Base-by-base conservation (phyloP, 2,113 vertebrate genomes). In the Axis porcinus region DNA sequence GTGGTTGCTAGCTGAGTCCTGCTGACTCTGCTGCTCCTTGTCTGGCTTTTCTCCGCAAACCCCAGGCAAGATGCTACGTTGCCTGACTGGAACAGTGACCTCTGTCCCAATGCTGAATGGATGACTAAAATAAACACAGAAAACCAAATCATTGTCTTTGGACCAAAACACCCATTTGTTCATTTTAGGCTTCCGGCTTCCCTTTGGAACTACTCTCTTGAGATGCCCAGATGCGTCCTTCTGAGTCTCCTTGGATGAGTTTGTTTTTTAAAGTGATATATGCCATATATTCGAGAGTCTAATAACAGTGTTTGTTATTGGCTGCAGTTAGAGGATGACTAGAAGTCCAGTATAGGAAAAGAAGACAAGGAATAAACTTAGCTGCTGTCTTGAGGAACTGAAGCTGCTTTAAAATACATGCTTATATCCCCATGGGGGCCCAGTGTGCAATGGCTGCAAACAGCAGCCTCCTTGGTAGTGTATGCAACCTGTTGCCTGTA, bases 161-260 rank as follows among this genome's bases (percentile, higher is more conserved):
- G 76, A 58, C 47, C 8, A 55, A 94, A 91, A 91, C 27, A 15
- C 19, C 67, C 64, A 25, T 92, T 95, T 88, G 67, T 67, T 94
- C 91, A 83, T 55, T 62, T 57, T 64, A 54, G 88, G 76, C 88
- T 94, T 92, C 91, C 47, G 19, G 84, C 54, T 95, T 97, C 79
- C 92, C 93, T 86, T 93, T 83, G 92, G 43, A 89, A 86, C 17
- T n/a, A 54, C 81, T 79, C 78, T 86, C 86, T 88, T 89, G n/a
- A 94, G 45, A 91, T 91, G 78, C 52, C 58, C 95, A 96, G 92
- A 92, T 95, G 95, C 81, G 45, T 40, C 58, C 86, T 92, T 96
- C 95, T 60, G 85, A 96, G 70, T 70, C 28, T 86, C 70, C 58
- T 82, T 95, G 17, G 23, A 57, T 12, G 57, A 27, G 33, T 55